Base-by-base conservation (phyloP, 2,888 invertebrate genomes). In the Chesias legatella region DNA sequence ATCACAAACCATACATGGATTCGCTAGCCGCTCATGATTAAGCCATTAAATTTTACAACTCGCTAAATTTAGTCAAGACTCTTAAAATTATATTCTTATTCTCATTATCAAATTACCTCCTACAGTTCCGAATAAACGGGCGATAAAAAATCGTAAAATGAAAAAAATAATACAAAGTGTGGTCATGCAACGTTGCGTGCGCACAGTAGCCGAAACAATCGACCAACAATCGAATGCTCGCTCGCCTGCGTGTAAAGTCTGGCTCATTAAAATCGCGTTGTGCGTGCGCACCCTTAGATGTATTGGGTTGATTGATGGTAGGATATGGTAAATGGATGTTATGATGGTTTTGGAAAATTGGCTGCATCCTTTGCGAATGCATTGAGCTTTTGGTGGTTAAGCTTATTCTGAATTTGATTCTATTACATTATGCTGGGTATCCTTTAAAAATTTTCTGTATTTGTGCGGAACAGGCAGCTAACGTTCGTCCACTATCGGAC, bases 111-210 rank as follows among this genome's bases (percentile, higher is more conserved):
- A 35, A 42, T 35, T 35, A 32, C 47, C 43, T 33, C 34, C 39
- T 33, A 40, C 35, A 55, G 51, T 33, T 27, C 27, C 36, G 32
- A 52, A 36, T 58, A 61, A 58, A 61, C 51, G 39, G 27, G 48
- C 39, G 35, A 55, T 56, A 67, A 64, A 63, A 60, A 39, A 37
- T 13, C 33, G 17, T 33, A 58, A 45, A 43, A 51, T 57, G 54
- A 45, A 53, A 51, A 65, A 61, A 55, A n/a, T n/a, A n/a, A n/a
- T n/a, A n/a, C n/a, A n/a, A 17, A 17, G 41, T 33, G 51, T 51
- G 41, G 69, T 67, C 86, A 86, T 81, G 86, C 86, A 71, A 86
- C 68, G 73, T 85, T 68, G 85, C 83, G 83, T 85, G 82, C 71
- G 65, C 60, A 68, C 75, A 59, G 74, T 64, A 72, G 75, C 73